A percentile compares a stretch with the other conserved stretches of the same genome.
Evolutionary conservation across 2,113 vertebrate species (phyloP).

Genomic region (Callospermophilus lateralis): DNA sequence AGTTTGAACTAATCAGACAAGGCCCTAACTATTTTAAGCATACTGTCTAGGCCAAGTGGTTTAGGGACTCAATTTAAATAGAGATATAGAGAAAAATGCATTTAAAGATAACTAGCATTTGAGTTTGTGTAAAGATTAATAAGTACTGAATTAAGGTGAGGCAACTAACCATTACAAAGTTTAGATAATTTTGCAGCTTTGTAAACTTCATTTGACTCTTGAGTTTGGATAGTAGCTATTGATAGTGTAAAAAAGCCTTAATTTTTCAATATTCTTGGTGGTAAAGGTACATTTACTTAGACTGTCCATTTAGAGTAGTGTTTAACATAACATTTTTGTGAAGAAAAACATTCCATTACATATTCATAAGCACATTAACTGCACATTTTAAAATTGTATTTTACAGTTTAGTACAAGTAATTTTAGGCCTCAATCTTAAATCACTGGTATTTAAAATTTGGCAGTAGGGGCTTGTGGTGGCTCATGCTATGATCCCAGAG

Average conservation of each 20-base stretch:
- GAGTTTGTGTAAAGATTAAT: not conserved
- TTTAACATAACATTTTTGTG: not conserved
- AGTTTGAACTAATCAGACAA: constrained; percentile 40
- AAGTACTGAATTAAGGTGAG: not conserved
- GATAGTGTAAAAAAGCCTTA: constrained; percentile 49
- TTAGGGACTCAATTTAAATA: constrained; percentile 2
- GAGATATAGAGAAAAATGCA: not conserved
- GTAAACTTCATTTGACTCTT: not conserved
- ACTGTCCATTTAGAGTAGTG: not conserved
- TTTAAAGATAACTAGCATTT: not conserved
- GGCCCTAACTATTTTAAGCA: not conserved
- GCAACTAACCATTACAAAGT: not conserved
- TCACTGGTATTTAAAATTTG: constrained; percentile 58
- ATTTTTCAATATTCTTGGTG: not conserved
- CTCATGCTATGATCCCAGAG: no score
- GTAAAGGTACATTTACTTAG: constrained; percentile 10
- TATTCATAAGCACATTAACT: constrained; percentile 40
- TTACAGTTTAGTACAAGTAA: not conserved
- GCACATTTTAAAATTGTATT: constrained; percentile 36
- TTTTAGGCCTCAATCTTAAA: constrained; percentile 50
- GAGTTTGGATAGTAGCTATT: not conserved
- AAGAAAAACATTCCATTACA: not conserved
- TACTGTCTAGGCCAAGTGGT: not conserved
- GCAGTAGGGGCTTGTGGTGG: not conserved
- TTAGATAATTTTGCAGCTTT: not conserved